A percentile compares a stretch with the other conserved stretches of the same genome.
These are phyloP conservation scores for Selene dorsalis DNA, from an alignment of 2,797 vertebrate species.

Conservation along the genomic window DNA sequence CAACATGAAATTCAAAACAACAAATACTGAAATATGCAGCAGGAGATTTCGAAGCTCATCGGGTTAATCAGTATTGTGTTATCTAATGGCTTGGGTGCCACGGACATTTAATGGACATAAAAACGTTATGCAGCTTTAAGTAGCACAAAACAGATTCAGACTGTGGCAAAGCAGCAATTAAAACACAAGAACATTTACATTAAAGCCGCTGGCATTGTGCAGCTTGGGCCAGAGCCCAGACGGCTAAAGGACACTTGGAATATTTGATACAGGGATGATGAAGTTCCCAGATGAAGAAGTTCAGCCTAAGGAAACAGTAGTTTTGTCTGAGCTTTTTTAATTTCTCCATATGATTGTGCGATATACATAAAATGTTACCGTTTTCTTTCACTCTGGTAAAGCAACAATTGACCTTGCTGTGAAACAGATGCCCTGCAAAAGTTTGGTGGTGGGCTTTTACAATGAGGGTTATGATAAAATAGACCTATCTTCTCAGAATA, in stretches of 20 bases:
- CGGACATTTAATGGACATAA: too few relatives aligned
- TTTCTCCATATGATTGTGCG: neutral
- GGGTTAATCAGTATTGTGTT: too few relatives aligned
- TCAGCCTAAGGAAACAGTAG: constrained; percentile 6
- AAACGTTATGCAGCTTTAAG: too few relatives aligned
- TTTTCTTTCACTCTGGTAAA: neutral
- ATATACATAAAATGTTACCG: neutral
- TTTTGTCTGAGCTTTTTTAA: neutral
- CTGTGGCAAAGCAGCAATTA: constrained; percentile 15
- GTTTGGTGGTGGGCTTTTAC: neutral
- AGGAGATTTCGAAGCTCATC: too few relatives aligned
- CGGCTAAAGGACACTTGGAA: constrained; percentile 13
- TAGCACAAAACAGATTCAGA: constrained; percentile 1
- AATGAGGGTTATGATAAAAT: neutral
- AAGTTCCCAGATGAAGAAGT: neutral
- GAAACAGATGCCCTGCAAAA: neutral
- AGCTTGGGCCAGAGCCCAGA: too few relatives aligned
- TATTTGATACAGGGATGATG: constrained; percentile 14
- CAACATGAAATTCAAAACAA: too few relatives aligned
- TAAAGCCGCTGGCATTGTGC: too few relatives aligned
- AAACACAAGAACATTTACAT: neutral
- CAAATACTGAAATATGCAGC: too few relatives aligned
- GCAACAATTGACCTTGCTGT: too few relatives aligned
- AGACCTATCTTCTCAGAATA: too few relatives aligned
- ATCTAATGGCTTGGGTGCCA: too few relatives aligned